Conservation (phyloP, 2,797 vertebrate species). For the Heterohyrax brucei region DNA sequence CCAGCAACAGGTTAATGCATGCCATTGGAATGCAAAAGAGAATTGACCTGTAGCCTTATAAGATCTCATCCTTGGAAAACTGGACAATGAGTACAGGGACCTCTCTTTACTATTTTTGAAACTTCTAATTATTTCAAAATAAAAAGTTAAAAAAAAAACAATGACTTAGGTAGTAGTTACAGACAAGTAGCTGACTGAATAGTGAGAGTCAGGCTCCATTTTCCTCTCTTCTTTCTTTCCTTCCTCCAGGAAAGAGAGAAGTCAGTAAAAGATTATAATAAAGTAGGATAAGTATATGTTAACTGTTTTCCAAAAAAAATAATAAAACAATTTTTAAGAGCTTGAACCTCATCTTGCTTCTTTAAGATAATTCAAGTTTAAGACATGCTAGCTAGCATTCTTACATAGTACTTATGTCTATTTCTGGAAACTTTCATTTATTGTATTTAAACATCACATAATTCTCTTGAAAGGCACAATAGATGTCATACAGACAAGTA, state of each 20-base stretch:
- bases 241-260: slow-evolving; percentile 60
- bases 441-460: slow-evolving; percentile 86
- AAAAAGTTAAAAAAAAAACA: slow-evolving; percentile 51
- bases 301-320: slow-evolving; percentile 70
- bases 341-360: slow-evolving; percentile 66
- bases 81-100: background rate
- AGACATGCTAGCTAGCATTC: slow-evolving; percentile 63
- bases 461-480: slow-evolving; percentile 86
- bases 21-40: background rate
- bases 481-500: slow-evolving; percentile 80
- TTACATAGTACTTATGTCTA: slow-evolving; percentile 72
- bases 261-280: slow-evolving; percentile 56
- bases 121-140: slow-evolving; percentile 61
- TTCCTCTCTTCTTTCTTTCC: slow-evolving; percentile 10
- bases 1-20: background rate
- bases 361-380: slow-evolving; percentile 72
- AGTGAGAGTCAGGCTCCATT: background rate
- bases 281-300: slow-evolving; percentile 54
- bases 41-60: background rate
- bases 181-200: background rate
- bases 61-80: background rate
- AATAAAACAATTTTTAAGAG: slow-evolving; percentile 66
- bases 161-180: background rate
- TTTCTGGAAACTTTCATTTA: slow-evolving; percentile 84
- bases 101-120: background rate